Evolutionary conservation across 2,888 invertebrate genomes (phyloP), one percentile per base, ranked within the genome.

Genomic region (Epistrophella euchroma): DNA sequence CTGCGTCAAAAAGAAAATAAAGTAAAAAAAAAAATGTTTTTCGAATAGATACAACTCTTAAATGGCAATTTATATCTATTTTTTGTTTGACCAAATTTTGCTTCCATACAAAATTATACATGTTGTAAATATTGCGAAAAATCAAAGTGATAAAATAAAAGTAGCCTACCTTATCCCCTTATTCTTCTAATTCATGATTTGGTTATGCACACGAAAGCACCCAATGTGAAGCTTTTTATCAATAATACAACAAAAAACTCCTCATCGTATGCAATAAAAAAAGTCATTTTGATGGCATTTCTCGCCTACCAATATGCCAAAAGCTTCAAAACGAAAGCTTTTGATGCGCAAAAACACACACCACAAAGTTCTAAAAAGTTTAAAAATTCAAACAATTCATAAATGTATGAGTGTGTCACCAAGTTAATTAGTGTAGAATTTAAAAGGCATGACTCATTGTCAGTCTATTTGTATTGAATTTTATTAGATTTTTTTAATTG

Each of bases 271-370:
- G 83, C 83, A 79, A 35, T 11, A 45, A 1, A 22, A 22, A 11
- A 25, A 32, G 0, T 9, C 3, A 0, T 52, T 25, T 19, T 11
- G 5, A 11, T 13, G 1, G 5, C 9, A 0, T 4, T 28, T 17
- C 22, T 1, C 76, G 76, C 85, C 85, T 77, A 71, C 4, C 19
- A 22, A 15, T 58, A 73, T 77, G 22, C 73, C 10, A 10, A 70
- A 79, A 86, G 85, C 77, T 76, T 70, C 17, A 9, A 28, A n/a
- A 0, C 35, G 1, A 37, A 73, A 83, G 78, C 77, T 78, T 45
- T 62, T 11, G 35, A 15, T 28, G 1, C 13, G 4, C 17, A 5
- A 17, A 60, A 13, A 22, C 13, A 17, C 9, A 15, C 43, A 43
- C 43, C 19, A 22, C 7, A 7, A 1, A 19, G 22, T 28, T 55